Evolutionary conservation across 2,888 invertebrate species (phyloP).

Genomic region (Pterostichus niger): DNA sequence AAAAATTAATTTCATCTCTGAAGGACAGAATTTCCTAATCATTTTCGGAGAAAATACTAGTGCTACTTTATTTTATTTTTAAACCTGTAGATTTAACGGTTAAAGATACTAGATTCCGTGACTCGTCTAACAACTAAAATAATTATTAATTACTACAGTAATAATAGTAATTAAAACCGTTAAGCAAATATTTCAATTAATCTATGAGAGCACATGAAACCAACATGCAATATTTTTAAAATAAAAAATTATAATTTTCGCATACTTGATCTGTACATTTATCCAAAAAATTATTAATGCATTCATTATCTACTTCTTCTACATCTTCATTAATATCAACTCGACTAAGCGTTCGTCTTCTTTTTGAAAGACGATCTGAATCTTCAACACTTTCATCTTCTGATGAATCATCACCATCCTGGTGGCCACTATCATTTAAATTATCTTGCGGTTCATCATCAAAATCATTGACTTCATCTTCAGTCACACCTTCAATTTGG

Average conservation of each 20-base stretch:
- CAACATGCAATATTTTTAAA: not conserved
- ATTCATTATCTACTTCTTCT: conserved; percentile 70
- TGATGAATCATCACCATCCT: conserved; percentile 25
- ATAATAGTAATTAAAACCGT: conserved; percentile 41
- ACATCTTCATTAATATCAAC: conserved; percentile 65
- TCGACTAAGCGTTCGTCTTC: conserved; percentile 45
- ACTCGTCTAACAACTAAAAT: conserved; percentile 5
- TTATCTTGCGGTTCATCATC: conserved; percentile 16
- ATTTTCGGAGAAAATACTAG: too few species aligned
- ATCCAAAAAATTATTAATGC: conserved; percentile 73
- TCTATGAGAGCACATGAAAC: conserved; percentile 11
- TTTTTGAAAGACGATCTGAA: conserved; percentile 20
- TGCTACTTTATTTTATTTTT: not conserved
- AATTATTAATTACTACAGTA: conserved; percentile 34
- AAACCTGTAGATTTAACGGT: conserved; percentile 41
- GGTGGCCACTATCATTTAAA: conserved; percentile 50
- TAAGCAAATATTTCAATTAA: not conserved
- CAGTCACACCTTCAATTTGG: conserved; percentile 69
- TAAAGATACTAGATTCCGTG: conserved; percentile 7
- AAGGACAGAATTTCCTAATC: too few species aligned
- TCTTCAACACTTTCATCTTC: conserved; percentile 27
- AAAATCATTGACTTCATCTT: conserved; percentile 70
- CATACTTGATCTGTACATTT: conserved; percentile 73
- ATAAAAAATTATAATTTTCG: conserved; percentile 64
- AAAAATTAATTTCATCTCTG: too few species aligned